Evolutionary conservation across 2,113 vertebrate genomes (phyloP).

Genomic region (Equus quagga): DNA sequence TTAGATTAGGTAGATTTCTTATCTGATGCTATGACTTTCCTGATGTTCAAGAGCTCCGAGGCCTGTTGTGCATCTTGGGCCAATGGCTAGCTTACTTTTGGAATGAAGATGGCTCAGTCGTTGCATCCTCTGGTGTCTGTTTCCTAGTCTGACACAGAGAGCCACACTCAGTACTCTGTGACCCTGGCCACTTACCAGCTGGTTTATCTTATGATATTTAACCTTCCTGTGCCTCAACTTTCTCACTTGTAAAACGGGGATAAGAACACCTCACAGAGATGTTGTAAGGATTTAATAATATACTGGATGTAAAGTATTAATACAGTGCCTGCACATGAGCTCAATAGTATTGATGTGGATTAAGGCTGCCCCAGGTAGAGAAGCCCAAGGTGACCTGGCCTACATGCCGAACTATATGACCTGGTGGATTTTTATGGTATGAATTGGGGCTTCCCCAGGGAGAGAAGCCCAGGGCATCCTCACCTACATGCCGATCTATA

Average conservation of each 20-base stretch:
- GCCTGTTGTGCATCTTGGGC: background rate
- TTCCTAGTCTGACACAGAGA: background rate
- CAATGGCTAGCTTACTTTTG: background rate
- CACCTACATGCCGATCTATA: too few relatives aligned
- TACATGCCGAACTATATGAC: too few relatives aligned
- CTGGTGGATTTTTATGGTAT: too few relatives aligned
- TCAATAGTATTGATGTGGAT: background rate
- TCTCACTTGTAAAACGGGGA: background rate
- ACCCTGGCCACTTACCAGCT: background rate
- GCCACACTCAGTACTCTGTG: background rate
- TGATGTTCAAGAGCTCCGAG: background rate
- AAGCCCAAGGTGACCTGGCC: too few relatives aligned
- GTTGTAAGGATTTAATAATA: slow-evolving; percentile 8
- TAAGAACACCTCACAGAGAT: background rate
- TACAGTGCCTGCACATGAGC: background rate
- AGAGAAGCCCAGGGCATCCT: too few relatives aligned
- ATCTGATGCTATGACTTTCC: background rate
- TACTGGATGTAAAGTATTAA: background rate
- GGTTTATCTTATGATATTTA: background rate
- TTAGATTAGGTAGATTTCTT: background rate
- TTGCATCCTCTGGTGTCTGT: background rate
- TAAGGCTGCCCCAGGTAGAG: too few relatives aligned
- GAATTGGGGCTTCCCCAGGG: too few relatives aligned
- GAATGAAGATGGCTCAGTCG: background rate
- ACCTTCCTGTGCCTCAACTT: background rate